A percentile compares a stretch with the other conserved stretches of the same genome.
phyloP scores from a whole-genome alignment of 2,113 vertebrate species.

The Silurus meridionalis region DNA sequence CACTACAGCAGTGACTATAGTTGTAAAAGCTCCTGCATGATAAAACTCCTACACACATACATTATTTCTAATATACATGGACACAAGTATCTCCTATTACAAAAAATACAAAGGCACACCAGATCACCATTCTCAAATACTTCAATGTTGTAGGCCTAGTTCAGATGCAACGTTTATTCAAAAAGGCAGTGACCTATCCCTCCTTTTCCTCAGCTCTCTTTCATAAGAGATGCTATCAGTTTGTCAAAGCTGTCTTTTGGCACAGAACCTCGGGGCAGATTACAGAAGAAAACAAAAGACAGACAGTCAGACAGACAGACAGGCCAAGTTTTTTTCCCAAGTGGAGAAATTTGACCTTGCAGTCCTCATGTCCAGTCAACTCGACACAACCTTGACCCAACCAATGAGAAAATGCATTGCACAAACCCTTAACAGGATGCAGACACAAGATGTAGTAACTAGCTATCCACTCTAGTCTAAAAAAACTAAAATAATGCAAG shows the following conservation, averaged over 20 bases:
- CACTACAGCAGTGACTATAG: constrained; percentile 45
- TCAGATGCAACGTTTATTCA: neutral
- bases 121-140: neutral
- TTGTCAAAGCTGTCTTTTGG: neutral
- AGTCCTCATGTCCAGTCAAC: constrained; percentile 21
- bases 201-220: neutral
- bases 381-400: constrained; percentile 24
- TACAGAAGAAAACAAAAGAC: constrained; percentile 3
- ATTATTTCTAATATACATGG: neutral
- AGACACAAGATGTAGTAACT: neutral
- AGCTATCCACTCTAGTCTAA: neutral
- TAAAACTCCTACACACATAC: neutral
- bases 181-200: neutral
- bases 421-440: neutral
- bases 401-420: neutral
- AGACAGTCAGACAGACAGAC: constrained; percentile 13
- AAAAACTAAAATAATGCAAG: constrained; percentile 5
- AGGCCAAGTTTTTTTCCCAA: constrained; percentile 6
- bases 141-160: neutral
- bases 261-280: neutral
- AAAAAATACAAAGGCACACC: neutral
- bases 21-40: constrained; percentile 2
- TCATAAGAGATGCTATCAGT: neutral
- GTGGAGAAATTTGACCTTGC: constrained; percentile 21
- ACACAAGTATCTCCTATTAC: constrained; percentile 26